Conservation (phyloP, 2,113 vertebrate species). For the Poecile atricapillus region DNA sequence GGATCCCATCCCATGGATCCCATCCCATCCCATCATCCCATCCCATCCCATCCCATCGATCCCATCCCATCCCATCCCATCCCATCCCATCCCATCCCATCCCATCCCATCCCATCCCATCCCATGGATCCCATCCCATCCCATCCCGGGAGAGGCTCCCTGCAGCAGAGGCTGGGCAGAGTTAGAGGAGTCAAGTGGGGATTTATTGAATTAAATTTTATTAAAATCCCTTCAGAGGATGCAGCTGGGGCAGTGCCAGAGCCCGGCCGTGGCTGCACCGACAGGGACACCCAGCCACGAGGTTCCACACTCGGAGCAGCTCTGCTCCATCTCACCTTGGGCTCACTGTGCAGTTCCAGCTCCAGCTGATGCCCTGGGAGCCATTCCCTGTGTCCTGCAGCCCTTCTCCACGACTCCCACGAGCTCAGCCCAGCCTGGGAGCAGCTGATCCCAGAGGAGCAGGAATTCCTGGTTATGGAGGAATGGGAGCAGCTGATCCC, state of each 20-base stretch:
- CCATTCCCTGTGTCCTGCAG: not conserved
- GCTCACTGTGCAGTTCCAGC: not conserved
- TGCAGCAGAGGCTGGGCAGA: not conserved
- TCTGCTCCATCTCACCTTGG: not conserved
- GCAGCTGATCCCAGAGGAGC: not conserved
- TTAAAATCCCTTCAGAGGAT: not conserved
- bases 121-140: no score
- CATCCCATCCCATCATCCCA: no score
- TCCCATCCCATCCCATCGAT: no score
- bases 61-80: no score
- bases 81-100: no score
- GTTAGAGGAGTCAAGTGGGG: not conserved
- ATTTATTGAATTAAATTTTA: no score
- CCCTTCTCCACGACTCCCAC: not conserved
- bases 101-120: no score
- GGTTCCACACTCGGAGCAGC: no score
- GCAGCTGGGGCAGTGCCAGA: not conserved
- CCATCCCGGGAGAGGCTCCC: no score
- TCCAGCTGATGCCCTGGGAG: not conserved
- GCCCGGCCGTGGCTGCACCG: not conserved
- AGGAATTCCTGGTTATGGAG: no score
- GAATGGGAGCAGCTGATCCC: no score
- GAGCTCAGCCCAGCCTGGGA: not conserved
- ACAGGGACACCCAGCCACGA: not conserved
- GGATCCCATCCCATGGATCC: no score